Conservation (phyloP, 1,140 invertebrate species). For the Calliopsis andreniformis region DNA sequence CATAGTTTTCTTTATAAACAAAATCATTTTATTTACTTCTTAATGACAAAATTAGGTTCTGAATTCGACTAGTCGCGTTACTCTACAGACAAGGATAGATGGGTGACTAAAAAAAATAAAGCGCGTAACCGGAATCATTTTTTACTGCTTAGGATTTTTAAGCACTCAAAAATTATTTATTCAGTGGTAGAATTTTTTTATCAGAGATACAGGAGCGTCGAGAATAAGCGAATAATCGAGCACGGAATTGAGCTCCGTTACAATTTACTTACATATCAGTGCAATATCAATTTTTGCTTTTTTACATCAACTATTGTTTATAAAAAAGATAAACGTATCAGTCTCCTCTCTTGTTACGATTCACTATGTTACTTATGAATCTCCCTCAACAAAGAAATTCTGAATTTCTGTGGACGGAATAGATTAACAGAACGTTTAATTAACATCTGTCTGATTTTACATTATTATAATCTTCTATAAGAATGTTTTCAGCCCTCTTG, state of each 20-base stretch:
- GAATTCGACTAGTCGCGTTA: background rate
- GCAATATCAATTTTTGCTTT: constrained; percentile 23
- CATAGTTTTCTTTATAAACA: background rate
- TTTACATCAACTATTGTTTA: background rate
- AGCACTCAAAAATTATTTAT: constrained; percentile 4
- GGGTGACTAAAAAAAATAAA: background rate
- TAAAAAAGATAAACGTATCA: background rate
- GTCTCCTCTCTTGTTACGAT: background rate
- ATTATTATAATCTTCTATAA: background rate
- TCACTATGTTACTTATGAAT: background rate
- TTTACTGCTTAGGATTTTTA: constrained; percentile 28
- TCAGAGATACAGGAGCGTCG: background rate
- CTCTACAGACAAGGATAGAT: background rate
- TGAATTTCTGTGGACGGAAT: background rate
- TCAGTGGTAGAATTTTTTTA: constrained; percentile 12
- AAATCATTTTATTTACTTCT: background rate
- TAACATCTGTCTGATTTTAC: background rate
- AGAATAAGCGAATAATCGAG: background rate
- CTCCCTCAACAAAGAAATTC: background rate
- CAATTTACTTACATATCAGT: constrained; percentile 34
- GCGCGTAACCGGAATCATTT: background rate
- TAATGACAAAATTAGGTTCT: background rate
- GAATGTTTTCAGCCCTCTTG: background rate
- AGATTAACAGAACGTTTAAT: background rate
- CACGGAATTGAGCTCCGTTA: background rate